Evolutionary conservation across 1,140 invertebrate species (phyloP).

Genomic region (Drosophila triauraria): DNA sequence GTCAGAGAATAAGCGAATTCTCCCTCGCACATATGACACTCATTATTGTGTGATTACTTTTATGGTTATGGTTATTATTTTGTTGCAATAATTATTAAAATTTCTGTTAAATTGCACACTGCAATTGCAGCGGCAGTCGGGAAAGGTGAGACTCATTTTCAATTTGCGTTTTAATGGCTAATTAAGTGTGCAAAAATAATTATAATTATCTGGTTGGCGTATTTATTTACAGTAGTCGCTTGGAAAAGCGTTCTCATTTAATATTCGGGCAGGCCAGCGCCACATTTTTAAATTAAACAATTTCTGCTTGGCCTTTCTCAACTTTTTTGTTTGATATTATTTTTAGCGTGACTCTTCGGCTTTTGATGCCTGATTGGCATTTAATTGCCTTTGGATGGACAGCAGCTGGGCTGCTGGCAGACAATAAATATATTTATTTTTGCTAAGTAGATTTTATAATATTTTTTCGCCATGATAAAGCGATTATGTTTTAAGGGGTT

Average conservation of each 20-base stretch:
- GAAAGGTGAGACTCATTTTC: constrained; percentile 55
- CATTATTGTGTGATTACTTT: constrained; percentile 75
- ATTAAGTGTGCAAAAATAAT: constrained; percentile 83
- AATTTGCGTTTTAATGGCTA: constrained; percentile 81
- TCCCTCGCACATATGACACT: constrained; percentile 63
- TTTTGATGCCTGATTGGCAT: constrained; percentile 77
- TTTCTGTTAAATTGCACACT: constrained; percentile 43
- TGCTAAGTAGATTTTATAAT: constrained; percentile 10
- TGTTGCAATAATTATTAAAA: constrained; percentile 71
- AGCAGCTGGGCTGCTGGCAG: constrained; percentile 41
- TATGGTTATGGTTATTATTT: constrained; percentile 71
- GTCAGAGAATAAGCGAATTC: background rate
- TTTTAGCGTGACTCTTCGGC: constrained; percentile 60
- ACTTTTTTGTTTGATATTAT: constrained; percentile 18
- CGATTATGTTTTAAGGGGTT: constrained; percentile 19
- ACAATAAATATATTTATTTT: constrained; percentile 25
- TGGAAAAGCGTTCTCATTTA: constrained; percentile 49
- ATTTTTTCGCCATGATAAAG: constrained; percentile 18
- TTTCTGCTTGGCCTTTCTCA: constrained; percentile 19
- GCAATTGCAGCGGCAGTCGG: background rate
- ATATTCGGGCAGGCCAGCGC: constrained; percentile 11
- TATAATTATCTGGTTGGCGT: constrained; percentile 71
- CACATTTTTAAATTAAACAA: constrained; percentile 35
- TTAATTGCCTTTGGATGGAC: constrained; percentile 69
- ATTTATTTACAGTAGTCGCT: constrained; percentile 60